A percentile compares a stretch with the other conserved stretches of the same genome.
Evolutionary conservation across 2,888 invertebrate genomes (phyloP).

Genomic region (Sminthurides aquaticus): DNA sequence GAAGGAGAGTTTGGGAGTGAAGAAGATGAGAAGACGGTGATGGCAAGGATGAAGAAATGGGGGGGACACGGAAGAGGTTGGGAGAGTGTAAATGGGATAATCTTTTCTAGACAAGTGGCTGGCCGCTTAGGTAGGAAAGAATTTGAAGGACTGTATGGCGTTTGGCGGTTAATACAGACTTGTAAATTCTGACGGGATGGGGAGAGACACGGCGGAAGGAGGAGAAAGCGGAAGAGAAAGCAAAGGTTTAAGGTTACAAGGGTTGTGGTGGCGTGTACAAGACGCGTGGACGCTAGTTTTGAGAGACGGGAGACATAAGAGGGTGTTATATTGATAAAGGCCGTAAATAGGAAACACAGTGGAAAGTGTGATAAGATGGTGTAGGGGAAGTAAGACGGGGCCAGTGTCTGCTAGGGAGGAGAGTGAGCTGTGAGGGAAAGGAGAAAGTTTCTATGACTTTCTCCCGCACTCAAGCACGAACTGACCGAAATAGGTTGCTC

Average conservation of each 20-base stretch:
- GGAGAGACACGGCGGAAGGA: no score
- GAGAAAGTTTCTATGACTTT: neutral
- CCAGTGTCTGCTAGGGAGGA: neutral
- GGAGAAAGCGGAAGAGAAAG: neutral
- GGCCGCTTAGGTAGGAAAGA: no score
- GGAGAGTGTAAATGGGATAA: neutral
- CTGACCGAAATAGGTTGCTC: neutral
- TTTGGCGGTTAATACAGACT: neutral
- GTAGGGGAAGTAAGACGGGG: neutral
- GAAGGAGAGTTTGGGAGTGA: no score
- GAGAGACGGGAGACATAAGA: no score
- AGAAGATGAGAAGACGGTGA: no score
- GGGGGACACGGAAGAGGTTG: no score
- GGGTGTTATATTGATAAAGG: no score
- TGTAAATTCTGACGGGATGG: no score
- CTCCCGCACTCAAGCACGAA: neutral
- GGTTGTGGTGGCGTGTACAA: no score
- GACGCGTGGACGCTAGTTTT: no score
- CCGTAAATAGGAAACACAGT: neutral
- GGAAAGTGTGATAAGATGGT: neutral
- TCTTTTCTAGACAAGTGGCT: no score
- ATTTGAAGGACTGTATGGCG: neutral
- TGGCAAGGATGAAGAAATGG: neutral
- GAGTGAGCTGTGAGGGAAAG: neutral
- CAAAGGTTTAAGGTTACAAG: neutral